phyloP scores from a whole-genome alignment of 2,797 vertebrate species.

The Sparidentex hasta region DNA sequence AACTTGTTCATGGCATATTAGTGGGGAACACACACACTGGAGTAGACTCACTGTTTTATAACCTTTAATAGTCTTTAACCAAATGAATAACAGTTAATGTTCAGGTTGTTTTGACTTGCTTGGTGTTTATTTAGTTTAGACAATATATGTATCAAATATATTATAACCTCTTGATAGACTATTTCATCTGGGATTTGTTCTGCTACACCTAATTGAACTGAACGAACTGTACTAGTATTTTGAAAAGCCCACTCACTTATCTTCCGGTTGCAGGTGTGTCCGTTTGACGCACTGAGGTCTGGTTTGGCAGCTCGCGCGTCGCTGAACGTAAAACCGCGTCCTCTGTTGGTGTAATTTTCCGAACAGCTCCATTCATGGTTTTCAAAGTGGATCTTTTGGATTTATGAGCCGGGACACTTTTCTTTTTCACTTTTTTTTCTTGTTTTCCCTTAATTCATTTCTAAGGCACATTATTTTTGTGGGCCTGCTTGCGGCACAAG shows the following conservation, averaged over 20 bases:
- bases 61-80: too few species aligned
- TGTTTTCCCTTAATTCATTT: not conserved
- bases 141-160: not conserved
- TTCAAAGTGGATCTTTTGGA: not conserved
- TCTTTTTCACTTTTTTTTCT: too few species aligned
- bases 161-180: not conserved
- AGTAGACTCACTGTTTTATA: not conserved
- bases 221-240: constrained; percentile 28
- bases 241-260: not conserved
- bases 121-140: too few species aligned
- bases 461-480: not conserved
- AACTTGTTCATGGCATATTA: not conserved
- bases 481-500: not conserved
- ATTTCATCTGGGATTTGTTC: not conserved
- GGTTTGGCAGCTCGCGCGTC: constrained; percentile 20
- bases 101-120: too few species aligned
- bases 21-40: not conserved
- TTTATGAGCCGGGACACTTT: not conserved
- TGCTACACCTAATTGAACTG: not conserved
- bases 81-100: too few species aligned
- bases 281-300: constrained; percentile 22
- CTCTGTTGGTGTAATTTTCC: constrained; percentile 60
- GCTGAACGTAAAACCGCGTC: constrained; percentile 55
- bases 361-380: constrained; percentile 46
- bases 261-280: constrained; percentile 31